phyloP scores from a whole-genome alignment of 2,888 invertebrate genomes.

The Desoria tigrina region DNA sequence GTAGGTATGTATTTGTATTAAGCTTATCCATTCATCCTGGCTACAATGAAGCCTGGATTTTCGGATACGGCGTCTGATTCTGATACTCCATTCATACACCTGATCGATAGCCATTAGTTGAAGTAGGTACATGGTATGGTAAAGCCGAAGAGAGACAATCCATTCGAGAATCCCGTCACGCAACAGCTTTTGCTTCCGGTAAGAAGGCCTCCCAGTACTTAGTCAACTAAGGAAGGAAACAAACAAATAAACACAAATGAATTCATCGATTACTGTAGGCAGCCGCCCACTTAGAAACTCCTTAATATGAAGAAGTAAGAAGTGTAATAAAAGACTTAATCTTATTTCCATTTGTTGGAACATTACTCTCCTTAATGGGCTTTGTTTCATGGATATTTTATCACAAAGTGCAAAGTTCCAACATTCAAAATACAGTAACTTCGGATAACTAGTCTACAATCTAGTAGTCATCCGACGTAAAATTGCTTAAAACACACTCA shows the following conservation, averaged over 20 bases:
- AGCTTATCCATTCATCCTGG: neutral
- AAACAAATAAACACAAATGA: constrained; percentile 15
- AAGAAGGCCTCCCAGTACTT: constrained; percentile 95
- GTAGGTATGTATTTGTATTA: constrained; percentile 14
- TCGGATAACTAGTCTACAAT: no score
- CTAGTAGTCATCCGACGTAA: no score
- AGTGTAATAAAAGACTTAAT: constrained; percentile 50
- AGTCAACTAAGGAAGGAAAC: constrained; percentile 67
- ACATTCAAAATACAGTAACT: no score
- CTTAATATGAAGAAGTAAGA: neutral
- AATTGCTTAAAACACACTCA: no score
- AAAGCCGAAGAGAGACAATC: constrained; percentile 4
- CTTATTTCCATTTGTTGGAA: constrained; percentile 7
- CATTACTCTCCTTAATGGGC: constrained; percentile 2
- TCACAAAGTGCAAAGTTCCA: neutral
- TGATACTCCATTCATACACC: no score
- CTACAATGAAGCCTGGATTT: constrained; percentile 2
- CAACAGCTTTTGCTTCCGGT: constrained; percentile 90
- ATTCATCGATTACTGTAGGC: constrained; percentile 3
- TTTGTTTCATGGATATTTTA: constrained; percentile 9
- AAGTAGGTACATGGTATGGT: neutral
- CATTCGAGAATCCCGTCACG: constrained; percentile 62
- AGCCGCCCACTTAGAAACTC: no score
- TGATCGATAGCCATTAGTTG: no score
- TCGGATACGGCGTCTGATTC: constrained; percentile 4